phyloP scores from a whole-genome alignment of 2,888 invertebrate genomes.

The Hipparchia sbordonii region DNA sequence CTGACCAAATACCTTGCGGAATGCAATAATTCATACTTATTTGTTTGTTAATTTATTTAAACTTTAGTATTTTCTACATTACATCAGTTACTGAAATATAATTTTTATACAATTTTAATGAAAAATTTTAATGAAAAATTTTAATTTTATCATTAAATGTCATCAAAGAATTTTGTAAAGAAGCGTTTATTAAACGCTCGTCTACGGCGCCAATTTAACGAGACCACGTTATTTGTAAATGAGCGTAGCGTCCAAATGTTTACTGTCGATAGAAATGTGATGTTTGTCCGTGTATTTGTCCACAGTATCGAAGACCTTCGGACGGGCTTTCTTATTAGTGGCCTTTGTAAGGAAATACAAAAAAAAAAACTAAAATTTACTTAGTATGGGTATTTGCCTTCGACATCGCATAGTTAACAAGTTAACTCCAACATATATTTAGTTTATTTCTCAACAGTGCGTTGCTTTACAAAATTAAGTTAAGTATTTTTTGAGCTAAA shows the following conservation, averaged over 20 bases:
- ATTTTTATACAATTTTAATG: too few species aligned
- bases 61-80: too few species aligned
- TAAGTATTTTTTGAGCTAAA: neutral
- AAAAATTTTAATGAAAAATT: too few species aligned
- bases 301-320: constrained; percentile 42
- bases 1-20: too few species aligned
- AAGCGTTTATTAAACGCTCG: constrained; percentile 42
- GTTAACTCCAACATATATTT: neutral
- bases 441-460: neutral
- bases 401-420: constrained; percentile 8
- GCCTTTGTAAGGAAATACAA: neutral
- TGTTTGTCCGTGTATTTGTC: constrained; percentile 50
- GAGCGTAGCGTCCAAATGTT: constrained; percentile 53
- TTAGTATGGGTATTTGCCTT: constrained; percentile 3
- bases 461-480: neutral
- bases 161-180: neutral
- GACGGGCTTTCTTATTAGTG: constrained; percentile 30
- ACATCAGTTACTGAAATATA: too few species aligned
- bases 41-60: too few species aligned
- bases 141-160: too few species aligned
- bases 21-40: too few species aligned
- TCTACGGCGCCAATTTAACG: constrained; percentile 39
- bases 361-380: constrained; percentile 13
- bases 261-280: constrained; percentile 52
- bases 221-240: constrained; percentile 52